phyloP scores from a whole-genome alignment of 2,113 vertebrate species.

The Callipepla squamata region DNA sequence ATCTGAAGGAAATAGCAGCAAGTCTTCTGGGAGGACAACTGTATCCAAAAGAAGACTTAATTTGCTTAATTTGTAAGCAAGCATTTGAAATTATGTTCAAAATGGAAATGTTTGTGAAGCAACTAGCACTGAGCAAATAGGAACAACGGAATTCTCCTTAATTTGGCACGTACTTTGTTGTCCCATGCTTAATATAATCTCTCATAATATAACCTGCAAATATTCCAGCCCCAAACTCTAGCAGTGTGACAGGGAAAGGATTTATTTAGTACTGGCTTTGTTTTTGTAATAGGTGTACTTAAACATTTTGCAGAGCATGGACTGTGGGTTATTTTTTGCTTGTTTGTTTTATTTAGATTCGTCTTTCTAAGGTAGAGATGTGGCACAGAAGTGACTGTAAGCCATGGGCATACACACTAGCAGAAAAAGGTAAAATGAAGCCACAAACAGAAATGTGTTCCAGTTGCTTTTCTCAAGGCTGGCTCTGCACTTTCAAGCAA shows the following conservation, averaged over 20 bases:
- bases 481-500: neutral
- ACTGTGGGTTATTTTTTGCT: neutral
- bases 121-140: neutral
- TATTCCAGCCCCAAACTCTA: neutral
- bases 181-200: neutral
- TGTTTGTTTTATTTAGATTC: neutral
- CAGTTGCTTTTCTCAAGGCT: neutral
- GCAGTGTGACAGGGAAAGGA: neutral
- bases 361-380: neutral
- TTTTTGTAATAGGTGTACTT: neutral
- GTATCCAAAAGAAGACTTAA: conserved; percentile 39
- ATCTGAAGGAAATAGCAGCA: conserved; percentile 45
- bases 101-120: neutral
- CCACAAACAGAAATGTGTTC: neutral
- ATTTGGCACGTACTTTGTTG: neutral
- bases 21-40: conserved; percentile 42
- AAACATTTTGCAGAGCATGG: neutral
- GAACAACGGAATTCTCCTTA: neutral
- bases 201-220: neutral
- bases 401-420: rapidly evolving
- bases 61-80: conserved; percentile 43
- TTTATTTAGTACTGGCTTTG: neutral
- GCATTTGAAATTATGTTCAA: neutral
- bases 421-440: neutral
- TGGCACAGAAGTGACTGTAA: neutral